phyloP scores from a whole-genome alignment of 2,113 vertebrate genomes.

The Callipepla californica region DNA sequence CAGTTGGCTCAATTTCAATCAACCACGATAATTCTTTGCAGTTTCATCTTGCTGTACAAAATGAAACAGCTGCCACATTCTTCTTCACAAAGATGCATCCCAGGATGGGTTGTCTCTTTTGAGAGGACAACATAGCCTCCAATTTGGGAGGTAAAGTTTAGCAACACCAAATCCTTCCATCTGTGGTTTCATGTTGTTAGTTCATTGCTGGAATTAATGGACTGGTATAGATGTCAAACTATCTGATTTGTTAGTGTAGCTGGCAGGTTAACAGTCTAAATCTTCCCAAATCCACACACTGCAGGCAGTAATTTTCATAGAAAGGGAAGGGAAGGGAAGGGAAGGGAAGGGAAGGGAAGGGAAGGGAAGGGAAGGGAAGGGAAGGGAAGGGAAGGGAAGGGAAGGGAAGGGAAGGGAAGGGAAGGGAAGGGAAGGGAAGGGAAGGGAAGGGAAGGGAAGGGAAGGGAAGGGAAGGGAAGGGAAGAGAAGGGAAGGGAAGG shows the following conservation, averaged over 20 bases:
- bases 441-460: too few relatives aligned
- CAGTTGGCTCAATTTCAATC: conserved; percentile 66
- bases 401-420: not conserved
- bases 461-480: not conserved
- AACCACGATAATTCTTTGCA: conserved; percentile 43
- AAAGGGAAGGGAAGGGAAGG: not conserved
- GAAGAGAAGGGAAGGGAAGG: not conserved
- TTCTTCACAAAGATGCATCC: not conserved
- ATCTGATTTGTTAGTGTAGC: conserved; percentile 62
- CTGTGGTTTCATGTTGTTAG: conserved; percentile 43
- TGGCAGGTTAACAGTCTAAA: conserved; percentile 49
- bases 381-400: not conserved
- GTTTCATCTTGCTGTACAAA: conserved; percentile 45
- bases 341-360: not conserved
- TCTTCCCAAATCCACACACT: not conserved
- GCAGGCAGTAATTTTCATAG: not conserved
- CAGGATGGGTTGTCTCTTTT: not conserved
- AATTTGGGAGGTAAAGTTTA: conserved; percentile 52
- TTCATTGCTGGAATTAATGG: conserved; percentile 50
- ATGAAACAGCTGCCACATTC: conserved; percentile 56
- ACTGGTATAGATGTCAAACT: conserved; percentile 46
- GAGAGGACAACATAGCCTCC: not conserved
- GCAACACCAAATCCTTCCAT: conserved; percentile 62
- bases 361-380: too few relatives aligned
- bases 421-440: not conserved